Base-by-base conservation (phyloP, 64 coral and sea anemone genomes). In the Pocillopora damicornis region DNA sequence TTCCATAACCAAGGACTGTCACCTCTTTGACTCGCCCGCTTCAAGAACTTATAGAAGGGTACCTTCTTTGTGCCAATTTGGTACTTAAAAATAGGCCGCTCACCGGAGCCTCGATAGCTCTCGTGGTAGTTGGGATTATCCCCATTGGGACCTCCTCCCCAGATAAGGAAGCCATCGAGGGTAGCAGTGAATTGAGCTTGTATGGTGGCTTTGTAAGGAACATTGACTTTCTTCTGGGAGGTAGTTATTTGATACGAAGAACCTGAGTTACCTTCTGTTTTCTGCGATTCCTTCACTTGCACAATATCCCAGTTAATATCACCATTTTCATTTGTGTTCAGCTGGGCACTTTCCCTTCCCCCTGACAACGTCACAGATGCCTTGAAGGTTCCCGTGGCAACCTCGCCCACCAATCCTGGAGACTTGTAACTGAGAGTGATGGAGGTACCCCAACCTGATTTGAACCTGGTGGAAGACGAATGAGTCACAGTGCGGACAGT, bases 141-240 rank as follows among this genome's bases (percentile, higher is more conserved):
- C 11, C 92, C 92, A 68, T 94, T 71, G 34, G 79, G 63, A 30
- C 88, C 92, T 59, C 88, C 92, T 42, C 92, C 92, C 88, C 88
- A 90, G 1, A 76, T 86, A 15, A 94, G 83, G 63, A 94, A 94
- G 5, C 92, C 92, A 30, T 94, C 92, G 11, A 94, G 68, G 60
- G 79, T 78, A 3, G 92, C 88, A 13, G 92, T 87, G 88, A 90
- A 94, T 4, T 90, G 89, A 1, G 73, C 88, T 37, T 87, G 77
- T 37, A 94, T 76, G 4, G 69, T 90, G 12, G 92, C 92, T 26
- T 89, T 94, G 77, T 94, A 94, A 7, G 92, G 61, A 16, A 91
- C 81, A 74, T 86, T 10, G 73, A 73, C 22, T 58, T 76, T 79
- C 59, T 26, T 76, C 74, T 74, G 59, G 13, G 76, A 64, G 9